phyloP scores from a whole-genome alignment of 2,888 invertebrate genomes.

The Melangyna quadrimaculata region DNA sequence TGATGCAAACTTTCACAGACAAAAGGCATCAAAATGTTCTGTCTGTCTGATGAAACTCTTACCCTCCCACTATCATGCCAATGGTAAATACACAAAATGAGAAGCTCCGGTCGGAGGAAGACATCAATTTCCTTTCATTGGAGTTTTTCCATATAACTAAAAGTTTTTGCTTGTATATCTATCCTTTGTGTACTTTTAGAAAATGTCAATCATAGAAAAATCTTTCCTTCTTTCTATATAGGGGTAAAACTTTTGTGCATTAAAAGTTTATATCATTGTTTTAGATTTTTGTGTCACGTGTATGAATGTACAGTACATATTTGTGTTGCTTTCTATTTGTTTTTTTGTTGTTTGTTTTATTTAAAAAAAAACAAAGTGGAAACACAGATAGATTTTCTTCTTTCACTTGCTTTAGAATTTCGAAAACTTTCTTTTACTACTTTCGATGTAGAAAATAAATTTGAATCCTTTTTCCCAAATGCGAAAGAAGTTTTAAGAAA shows the following conservation, averaged over 20 bases:
- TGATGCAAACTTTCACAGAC: slow-evolving; percentile 34
- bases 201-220: slow-evolving; percentile 15
- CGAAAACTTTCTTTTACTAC: slow-evolving; percentile 67
- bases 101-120: slow-evolving; percentile 21
- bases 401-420: slow-evolving; percentile 10
- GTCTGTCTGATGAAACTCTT: not conserved
- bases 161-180: slow-evolving; percentile 20
- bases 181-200: not conserved
- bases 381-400: slow-evolving; percentile 2
- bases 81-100: not conserved
- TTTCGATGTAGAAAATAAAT: slow-evolving; percentile 57
- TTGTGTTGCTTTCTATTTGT: slow-evolving; percentile 4
- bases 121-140: not conserved
- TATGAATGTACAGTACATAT: too few species aligned
- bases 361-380: not conserved
- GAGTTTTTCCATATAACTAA: not conserved
- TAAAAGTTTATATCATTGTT: slow-evolving; percentile 39
- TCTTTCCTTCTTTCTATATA: not conserved
- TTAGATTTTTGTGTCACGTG: slow-evolving; percentile 9
- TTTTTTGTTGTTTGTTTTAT: not conserved
- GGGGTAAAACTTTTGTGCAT: slow-evolving; percentile 51
- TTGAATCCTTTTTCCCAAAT: slow-evolving; percentile 38
- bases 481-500: slow-evolving; percentile 70
- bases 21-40: not conserved
- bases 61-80: not conserved